These are phyloP conservation scores for Fukomys damarensis DNA, from an alignment of 2,113 vertebrate genomes.

Conservation along the genomic window DNA sequence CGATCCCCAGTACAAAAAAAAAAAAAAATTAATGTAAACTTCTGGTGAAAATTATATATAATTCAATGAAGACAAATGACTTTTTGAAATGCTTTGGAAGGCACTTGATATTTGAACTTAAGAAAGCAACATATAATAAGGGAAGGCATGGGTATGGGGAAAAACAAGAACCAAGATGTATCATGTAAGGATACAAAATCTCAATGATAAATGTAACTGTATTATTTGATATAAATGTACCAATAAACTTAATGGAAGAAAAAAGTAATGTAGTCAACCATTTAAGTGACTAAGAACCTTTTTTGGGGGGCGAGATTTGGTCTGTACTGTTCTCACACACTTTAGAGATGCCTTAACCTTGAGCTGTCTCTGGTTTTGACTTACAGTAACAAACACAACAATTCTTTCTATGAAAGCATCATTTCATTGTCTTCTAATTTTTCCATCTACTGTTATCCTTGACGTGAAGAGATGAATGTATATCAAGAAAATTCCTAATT, in stretches of 20 bases:
- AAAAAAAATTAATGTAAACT: constrained; percentile 34
- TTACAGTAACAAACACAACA: not conserved
- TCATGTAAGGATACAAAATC: too few relatives aligned
- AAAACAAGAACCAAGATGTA: too few relatives aligned
- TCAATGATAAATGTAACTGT: too few relatives aligned
- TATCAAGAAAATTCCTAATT: constrained; percentile 32
- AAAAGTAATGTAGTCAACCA: not conserved
- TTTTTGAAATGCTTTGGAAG: constrained; percentile 32
- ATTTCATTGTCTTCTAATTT: constrained; percentile 15
- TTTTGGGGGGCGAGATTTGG: not conserved
- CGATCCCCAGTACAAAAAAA: too few relatives aligned
- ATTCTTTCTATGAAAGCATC: not conserved
- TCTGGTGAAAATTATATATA: constrained; percentile 18
- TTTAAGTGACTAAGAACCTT: not conserved
- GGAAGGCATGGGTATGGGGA: too few relatives aligned
- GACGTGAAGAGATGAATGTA: not conserved
- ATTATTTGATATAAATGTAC: too few relatives aligned
- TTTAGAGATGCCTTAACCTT: not conserved
- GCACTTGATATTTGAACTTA: not conserved
- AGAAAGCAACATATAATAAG: constrained; percentile 23
- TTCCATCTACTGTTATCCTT: constrained; percentile 12
- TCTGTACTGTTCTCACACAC: not conserved
- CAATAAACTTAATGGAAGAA: too few relatives aligned
- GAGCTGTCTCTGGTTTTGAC: constrained; percentile 10
- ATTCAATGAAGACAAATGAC: constrained; percentile 49